phyloP scores from a whole-genome alignment of 2,113 vertebrate genomes.

The Lampris incognitus region DNA sequence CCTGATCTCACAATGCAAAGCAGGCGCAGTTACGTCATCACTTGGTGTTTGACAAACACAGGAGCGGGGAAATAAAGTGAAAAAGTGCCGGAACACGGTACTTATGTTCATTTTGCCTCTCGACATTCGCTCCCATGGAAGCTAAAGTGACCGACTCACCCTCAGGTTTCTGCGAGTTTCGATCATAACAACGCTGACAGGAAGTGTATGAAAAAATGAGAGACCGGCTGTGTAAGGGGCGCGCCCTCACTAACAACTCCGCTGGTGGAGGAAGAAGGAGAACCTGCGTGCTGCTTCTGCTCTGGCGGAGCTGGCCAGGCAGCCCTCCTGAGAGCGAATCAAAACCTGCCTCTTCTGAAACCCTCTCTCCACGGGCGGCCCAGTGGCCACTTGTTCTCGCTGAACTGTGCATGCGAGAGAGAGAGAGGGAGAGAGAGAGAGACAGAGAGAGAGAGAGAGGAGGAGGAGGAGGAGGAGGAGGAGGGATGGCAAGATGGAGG shows the following conservation, averaged over 20 bases:
- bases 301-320: conserved; percentile 55
- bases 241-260: conserved; percentile 1
- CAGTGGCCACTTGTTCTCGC: conserved; percentile 52
- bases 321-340: conserved; percentile 59
- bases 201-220: conserved; percentile 37
- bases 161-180: conserved; percentile 7
- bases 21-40: too few species aligned
- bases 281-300: neutral
- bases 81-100: too few species aligned
- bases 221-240: conserved; percentile 11
- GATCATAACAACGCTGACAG: conserved; percentile 6
- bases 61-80: too few species aligned
- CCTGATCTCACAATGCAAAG: too few species aligned
- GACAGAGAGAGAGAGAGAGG: neutral
- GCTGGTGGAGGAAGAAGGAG: conserved; percentile 49
- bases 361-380: conserved; percentile 37
- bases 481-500: conserved; percentile 50
- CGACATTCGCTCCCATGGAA: conserved; percentile 33
- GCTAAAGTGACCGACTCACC: conserved; percentile 36
- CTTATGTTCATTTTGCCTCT: neutral
- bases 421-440: conserved; percentile 21
- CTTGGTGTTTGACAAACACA: too few species aligned
- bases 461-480: conserved; percentile 12
- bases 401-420: conserved; percentile 29
- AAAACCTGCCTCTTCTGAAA: conserved; percentile 58